phyloP scores from a whole-genome alignment of 2,888 invertebrate genomes.

The Lepidonotus clava region DNA sequence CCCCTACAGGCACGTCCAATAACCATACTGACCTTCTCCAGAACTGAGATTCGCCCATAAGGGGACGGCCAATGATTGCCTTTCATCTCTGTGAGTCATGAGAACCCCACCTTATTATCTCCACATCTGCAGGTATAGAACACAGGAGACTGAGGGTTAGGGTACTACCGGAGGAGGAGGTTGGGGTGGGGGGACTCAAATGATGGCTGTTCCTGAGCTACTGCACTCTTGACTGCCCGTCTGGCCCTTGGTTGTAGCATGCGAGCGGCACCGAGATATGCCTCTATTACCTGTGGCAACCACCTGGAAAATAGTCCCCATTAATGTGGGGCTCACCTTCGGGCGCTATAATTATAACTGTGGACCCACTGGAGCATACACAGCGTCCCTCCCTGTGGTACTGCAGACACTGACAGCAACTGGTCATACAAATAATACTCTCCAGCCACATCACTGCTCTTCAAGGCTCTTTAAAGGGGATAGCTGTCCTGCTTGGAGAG shows the following conservation, averaged over 20 bases:
- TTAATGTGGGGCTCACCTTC: background rate
- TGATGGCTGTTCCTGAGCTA: too few species aligned
- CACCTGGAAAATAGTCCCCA: background rate
- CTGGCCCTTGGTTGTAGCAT: background rate
- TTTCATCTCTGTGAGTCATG: too few species aligned
- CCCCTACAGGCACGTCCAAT: too few species aligned
- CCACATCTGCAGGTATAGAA: too few species aligned
- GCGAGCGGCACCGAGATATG: constrained; percentile 25
- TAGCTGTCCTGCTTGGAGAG: background rate
- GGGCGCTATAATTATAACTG: constrained; percentile 1
- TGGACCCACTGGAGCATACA: background rate
- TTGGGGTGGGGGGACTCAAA: too few species aligned
- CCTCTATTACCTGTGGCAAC: background rate
- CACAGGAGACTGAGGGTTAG: too few species aligned
- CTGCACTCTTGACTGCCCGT: too few species aligned
- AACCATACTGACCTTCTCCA: too few species aligned
- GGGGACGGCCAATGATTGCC: too few species aligned
- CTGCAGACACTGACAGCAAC: background rate
- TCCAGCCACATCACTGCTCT: background rate
- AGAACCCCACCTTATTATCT: too few species aligned
- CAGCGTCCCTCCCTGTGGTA: background rate
- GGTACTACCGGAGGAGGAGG: too few species aligned
- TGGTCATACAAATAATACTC: background rate
- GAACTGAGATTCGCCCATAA: too few species aligned
- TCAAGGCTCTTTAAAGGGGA: background rate